These are phyloP conservation scores for Piprites chloris DNA, from an alignment of 2,113 vertebrate species.

Conservation along the genomic window DNA sequence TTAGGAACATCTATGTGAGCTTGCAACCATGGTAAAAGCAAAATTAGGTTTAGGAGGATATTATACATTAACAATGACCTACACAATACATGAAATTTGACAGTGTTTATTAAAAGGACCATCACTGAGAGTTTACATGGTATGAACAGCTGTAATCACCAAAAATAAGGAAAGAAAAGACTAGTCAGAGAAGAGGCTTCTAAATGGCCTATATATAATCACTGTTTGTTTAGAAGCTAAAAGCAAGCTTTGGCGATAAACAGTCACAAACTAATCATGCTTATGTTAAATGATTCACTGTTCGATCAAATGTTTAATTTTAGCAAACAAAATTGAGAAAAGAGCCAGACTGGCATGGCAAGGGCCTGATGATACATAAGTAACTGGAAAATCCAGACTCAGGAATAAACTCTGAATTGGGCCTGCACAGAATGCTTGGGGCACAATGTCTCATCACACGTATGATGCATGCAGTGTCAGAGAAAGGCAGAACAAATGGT, in stretches of 20 bases:
- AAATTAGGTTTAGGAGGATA: background rate
- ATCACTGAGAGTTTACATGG: background rate
- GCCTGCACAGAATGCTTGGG: background rate
- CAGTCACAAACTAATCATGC: background rate
- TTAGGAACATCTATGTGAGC: background rate
- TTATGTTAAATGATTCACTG: slow-evolving; percentile 21
- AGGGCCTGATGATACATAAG: slow-evolving; percentile 12
- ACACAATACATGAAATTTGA: background rate
- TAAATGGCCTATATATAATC: background rate
- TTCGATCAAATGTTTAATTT: slow-evolving; percentile 53
- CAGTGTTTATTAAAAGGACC: background rate
- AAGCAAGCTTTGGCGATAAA: background rate
- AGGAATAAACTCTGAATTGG: slow-evolving; percentile 4
- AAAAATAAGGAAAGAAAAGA: background rate
- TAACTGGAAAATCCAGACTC: slow-evolving; percentile 22
- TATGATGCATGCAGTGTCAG: background rate
- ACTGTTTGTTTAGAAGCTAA: background rate
- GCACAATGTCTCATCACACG: slow-evolving; percentile 11
- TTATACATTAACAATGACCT: background rate
- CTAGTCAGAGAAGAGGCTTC: background rate
- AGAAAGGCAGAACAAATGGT: slow-evolving; percentile 23
- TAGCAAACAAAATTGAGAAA: slow-evolving; percentile 36
- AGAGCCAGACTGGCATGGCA: slow-evolving; percentile 6
- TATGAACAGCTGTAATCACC: background rate
- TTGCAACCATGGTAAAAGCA: background rate